These are phyloP conservation scores for Ochropacha duplaris DNA, from an alignment of 2,888 invertebrate species.

Conservation along the genomic window DNA sequence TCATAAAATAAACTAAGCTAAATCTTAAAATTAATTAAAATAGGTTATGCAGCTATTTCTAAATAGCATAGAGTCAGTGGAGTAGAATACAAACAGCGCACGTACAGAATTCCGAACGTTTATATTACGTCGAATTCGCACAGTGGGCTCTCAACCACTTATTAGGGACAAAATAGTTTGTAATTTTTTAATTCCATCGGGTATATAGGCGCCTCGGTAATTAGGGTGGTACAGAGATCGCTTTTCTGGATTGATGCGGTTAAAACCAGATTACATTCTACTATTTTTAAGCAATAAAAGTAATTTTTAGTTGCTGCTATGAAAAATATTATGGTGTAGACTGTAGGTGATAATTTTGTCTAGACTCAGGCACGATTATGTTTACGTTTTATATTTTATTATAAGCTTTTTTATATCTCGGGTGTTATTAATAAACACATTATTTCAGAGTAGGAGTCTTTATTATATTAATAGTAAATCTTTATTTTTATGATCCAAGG, in stretches of 20 bases:
- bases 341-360: not conserved
- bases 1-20: no score
- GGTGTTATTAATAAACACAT: no score
- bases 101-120: not conserved
- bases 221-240: conserved; percentile 23
- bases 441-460: no score
- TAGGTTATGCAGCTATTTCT: conserved; percentile 5
- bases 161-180: conserved; percentile 21
- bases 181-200: conserved; percentile 22
- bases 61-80: conserved; percentile 1
- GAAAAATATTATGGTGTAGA: not conserved
- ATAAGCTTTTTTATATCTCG: not conserved
- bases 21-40: not conserved
- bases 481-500: no score
- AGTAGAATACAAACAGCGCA: not conserved
- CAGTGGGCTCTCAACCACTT: conserved; percentile 10
- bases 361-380: not conserved
- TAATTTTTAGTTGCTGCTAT: not conserved
- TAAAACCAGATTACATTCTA: not conserved
- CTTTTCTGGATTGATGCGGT: conserved; percentile 9
- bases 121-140: conserved; percentile 8
- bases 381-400: not conserved
- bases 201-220: conserved; percentile 10
- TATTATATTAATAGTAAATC: no score
- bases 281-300: not conserved